Evolutionary conservation across 1,140 invertebrate genomes (phyloP).

Genomic region (Heliconius eleuchia): DNA sequence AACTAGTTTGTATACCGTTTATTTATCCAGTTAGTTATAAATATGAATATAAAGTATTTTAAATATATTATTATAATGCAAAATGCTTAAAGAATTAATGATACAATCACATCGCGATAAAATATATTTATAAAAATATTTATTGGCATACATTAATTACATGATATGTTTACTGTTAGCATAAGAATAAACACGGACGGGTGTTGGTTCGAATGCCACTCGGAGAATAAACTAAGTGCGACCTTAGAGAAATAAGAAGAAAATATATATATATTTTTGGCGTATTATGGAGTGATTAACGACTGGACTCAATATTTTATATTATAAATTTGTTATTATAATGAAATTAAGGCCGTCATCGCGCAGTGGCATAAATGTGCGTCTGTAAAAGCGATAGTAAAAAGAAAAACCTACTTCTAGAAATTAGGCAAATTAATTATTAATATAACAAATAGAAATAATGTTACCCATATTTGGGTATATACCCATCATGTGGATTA

Average conservation of each 20-base stretch:
- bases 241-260: too few relatives aligned
- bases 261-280: too few relatives aligned
- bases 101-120: not conserved
- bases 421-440: not conserved
- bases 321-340: too few relatives aligned
- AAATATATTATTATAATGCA: not conserved
- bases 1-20: not conserved
- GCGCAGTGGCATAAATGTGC: too few relatives aligned
- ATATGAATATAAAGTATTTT: not conserved
- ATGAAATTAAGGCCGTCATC: too few relatives aligned
- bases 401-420: not conserved
- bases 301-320: too few relatives aligned
- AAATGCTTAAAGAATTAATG: not conserved
- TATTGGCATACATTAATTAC: not conserved
- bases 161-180: too few relatives aligned
- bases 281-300: too few relatives aligned
- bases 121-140: not conserved
- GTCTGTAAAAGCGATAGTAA: not conserved
- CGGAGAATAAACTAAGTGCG: too few relatives aligned
- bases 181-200: too few relatives aligned
- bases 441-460: not conserved
- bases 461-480: not conserved
- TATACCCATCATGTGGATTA: too few relatives aligned
- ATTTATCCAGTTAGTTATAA: not conserved
- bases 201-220: too few relatives aligned